Conservation (phyloP, 2,888 invertebrate genomes). For the Dione juno region DNA sequence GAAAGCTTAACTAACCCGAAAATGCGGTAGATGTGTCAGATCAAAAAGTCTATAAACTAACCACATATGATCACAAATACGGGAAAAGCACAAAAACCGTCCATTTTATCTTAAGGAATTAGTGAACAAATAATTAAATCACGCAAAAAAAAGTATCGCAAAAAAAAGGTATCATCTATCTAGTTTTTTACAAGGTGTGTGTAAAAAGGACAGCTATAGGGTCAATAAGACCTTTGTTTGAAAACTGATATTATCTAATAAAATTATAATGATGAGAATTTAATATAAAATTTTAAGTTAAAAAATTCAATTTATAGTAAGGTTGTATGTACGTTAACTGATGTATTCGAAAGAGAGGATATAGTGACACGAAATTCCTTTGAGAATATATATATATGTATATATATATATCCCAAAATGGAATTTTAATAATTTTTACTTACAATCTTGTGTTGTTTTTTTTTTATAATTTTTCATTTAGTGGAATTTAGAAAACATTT, state of each 20-base stretch:
- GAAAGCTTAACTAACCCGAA: background rate
- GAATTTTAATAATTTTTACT: too few relatives aligned
- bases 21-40: background rate
- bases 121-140: constrained; percentile 40
- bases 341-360: too few relatives aligned
- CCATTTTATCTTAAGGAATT: constrained; percentile 32
- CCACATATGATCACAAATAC: constrained; percentile 3
- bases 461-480: too few relatives aligned
- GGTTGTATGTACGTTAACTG: background rate
- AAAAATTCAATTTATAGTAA: too few relatives aligned
- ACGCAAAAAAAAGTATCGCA: constrained; percentile 32
- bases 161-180: constrained; percentile 35
- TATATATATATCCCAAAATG: too few relatives aligned
- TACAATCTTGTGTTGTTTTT: too few relatives aligned
- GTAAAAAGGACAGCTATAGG: constrained; percentile 24
- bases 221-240: constrained; percentile 26
- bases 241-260: constrained; percentile 26
- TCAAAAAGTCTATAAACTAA: background rate
- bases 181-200: constrained; percentile 12
- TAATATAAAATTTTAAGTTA: background rate
- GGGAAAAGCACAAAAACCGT: background rate
- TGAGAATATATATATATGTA: too few relatives aligned
- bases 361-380: too few relatives aligned
- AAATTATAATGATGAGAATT: constrained; percentile 16
- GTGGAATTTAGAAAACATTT: too few relatives aligned